Evolutionary conservation across 1,140 invertebrate species (phyloP), one percentile per base, ranked within the genome.

Genomic region (Periplaneta americana): DNA sequence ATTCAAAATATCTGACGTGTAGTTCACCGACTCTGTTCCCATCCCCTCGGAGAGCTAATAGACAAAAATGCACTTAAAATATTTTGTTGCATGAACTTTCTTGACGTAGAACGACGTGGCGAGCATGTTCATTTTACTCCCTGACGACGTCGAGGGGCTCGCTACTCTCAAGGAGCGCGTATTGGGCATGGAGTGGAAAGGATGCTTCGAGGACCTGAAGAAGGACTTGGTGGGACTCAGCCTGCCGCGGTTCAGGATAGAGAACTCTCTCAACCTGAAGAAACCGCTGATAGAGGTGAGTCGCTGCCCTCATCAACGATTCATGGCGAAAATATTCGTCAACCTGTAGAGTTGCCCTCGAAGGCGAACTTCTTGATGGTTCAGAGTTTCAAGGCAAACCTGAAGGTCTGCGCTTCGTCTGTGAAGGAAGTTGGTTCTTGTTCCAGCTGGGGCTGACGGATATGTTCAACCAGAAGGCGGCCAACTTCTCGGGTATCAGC

Each of bases 221-320:
- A 17, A 80, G 86, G 9, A 82, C 81, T 0, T 83, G 85, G 87
- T 93, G 5, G 83, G 87, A 28, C 87, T 95, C 0, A 85, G 86
- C 76, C 86, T 96, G 82, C 94, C 95, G 0, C 94, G 92, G 85
- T 95, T 96, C 85, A 94, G 93, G 85, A 88, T 95, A 74, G 93
- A 95, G 85, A 88, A 90, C 35, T 90, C 88, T 2, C 86, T 93
- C 33, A 86, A 94, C 66, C 85, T 95, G 82, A 89, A 89, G 37
- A 87, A 90, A 1, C 84, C 89, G 82, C 86, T 95, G 33, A 86
- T 84, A 35, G 86, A 91, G 87, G 93, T 94, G 86, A 85, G 85
- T 84, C 15, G 57, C 17, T 17, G 17, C 17, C 57, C 57, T 17
- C 57, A 66, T 17, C 15, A 28, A 28, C n/a, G 15, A 66, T 17